phyloP scores from a whole-genome alignment of 2,888 invertebrate species.

The Zhengitettix transpicula region DNA sequence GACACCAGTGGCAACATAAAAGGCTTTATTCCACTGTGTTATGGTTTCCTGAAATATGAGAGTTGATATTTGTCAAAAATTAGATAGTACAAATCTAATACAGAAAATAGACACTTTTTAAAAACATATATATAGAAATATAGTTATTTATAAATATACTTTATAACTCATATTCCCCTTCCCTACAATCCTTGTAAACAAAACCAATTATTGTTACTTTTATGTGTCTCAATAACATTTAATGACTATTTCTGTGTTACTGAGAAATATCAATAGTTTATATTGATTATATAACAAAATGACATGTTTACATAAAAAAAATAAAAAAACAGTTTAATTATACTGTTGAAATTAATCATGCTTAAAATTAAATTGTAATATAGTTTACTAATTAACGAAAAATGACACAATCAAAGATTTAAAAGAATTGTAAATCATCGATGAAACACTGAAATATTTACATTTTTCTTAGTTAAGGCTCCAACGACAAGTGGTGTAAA shows the following conservation, averaged over 20 bases:
- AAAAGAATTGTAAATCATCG: background rate
- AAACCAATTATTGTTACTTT: too few species aligned
- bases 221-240: too few species aligned
- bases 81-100: background rate
- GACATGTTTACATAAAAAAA: too few species aligned
- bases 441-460: background rate
- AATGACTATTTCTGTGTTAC: too few species aligned
- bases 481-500: conserved; percentile 20
- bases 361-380: too few species aligned
- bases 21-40: conserved; percentile 20
- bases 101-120: background rate
- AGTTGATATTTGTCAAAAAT: background rate
- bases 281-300: too few species aligned
- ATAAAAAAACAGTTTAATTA: too few species aligned
- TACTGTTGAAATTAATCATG: too few species aligned
- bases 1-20: conserved; percentile 19
- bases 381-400: too few species aligned
- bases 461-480: conserved; percentile 14
- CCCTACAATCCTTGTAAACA: too few species aligned
- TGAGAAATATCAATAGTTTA: too few species aligned
- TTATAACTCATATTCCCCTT: too few species aligned
- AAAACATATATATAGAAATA: background rate
- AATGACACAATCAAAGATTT: background rate
- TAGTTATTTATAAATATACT: background rate
- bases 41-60: conserved; percentile 16